phyloP scores from a whole-genome alignment of 2,888 invertebrate species.

The Ectemnius cavifrons region DNA sequence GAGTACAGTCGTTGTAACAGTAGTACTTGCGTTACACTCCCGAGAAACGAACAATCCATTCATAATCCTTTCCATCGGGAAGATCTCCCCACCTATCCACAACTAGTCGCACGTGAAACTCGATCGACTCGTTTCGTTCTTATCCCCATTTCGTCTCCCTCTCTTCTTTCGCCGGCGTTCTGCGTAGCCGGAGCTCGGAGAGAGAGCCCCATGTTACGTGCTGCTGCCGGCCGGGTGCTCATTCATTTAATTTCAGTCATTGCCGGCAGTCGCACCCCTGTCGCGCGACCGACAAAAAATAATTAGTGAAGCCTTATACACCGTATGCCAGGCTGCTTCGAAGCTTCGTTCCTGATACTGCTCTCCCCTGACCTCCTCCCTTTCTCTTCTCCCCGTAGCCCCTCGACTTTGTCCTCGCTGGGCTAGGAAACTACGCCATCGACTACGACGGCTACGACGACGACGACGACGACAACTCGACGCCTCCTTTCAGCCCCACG shows the following conservation, averaged over 20 bases:
- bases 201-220: constrained; percentile 40
- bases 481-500: constrained; percentile 70
- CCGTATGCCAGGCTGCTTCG: constrained; percentile 58
- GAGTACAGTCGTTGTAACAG: constrained; percentile 58
- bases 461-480: constrained; percentile 56
- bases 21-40: constrained; percentile 46
- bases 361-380: not conserved
- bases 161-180: constrained; percentile 25
- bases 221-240: constrained; percentile 62
- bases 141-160: constrained; percentile 32
- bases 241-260: constrained; percentile 77
- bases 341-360: constrained; percentile 16
- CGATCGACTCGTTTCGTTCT: constrained; percentile 32
- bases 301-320: constrained; percentile 77
- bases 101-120: constrained; percentile 50
- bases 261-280: constrained; percentile 74
- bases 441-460: constrained; percentile 32
- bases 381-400: constrained; percentile 42
- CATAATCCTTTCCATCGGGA: constrained; percentile 60
- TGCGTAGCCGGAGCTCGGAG: constrained; percentile 12
- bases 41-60: constrained; percentile 67
- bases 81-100: constrained; percentile 30
- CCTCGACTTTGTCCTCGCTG: constrained; percentile 54
- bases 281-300: constrained; percentile 77
- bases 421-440: constrained; percentile 40